A percentile compares a stretch with the other conserved stretches of the same genome.
phyloP scores from a whole-genome alignment of 2,888 invertebrate genomes.

The Thecocarcelia acutangulata region DNA sequence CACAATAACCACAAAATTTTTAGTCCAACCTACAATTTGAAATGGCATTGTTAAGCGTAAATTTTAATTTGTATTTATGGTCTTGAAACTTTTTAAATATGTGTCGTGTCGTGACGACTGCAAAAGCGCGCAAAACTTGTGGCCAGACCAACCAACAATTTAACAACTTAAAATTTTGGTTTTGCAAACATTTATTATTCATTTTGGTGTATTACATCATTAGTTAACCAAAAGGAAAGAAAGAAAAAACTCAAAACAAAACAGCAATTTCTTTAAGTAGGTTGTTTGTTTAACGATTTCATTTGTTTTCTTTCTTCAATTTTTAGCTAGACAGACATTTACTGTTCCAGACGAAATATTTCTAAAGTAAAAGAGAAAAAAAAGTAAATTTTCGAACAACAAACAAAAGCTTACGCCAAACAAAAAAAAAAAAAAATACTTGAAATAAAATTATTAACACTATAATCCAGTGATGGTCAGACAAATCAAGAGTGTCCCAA shows the following conservation, averaged over 20 bases:
- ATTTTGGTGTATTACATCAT: conserved; percentile 51
- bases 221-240: neutral
- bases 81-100: conserved; percentile 44
- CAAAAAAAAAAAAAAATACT: neutral
- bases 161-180: neutral
- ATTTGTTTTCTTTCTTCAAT: conserved; percentile 4
- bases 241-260: neutral
- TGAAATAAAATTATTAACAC: too few relatives aligned
- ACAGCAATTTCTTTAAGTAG: neutral
- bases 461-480: too few relatives aligned
- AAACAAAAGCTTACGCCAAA: conserved; percentile 7
- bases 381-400: conserved; percentile 35
- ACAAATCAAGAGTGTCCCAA: too few relatives aligned
- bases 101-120: neutral
- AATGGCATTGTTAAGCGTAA: conserved; percentile 53
- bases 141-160: conserved; percentile 1
- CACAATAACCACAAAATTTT: conserved; percentile 20
- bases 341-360: conserved; percentile 35
- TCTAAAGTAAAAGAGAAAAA: neutral
- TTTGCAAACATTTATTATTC: conserved; percentile 25
- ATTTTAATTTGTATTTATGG: conserved; percentile 31
- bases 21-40: conserved; percentile 36
- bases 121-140: conserved; percentile 33
- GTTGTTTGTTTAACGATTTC: neutral
- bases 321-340: neutral